A percentile compares a stretch with the other conserved stretches of the same genome.
phyloP scores from a whole-genome alignment of 2,797 vertebrate genomes.

The Neomorphus geoffroyi region DNA sequence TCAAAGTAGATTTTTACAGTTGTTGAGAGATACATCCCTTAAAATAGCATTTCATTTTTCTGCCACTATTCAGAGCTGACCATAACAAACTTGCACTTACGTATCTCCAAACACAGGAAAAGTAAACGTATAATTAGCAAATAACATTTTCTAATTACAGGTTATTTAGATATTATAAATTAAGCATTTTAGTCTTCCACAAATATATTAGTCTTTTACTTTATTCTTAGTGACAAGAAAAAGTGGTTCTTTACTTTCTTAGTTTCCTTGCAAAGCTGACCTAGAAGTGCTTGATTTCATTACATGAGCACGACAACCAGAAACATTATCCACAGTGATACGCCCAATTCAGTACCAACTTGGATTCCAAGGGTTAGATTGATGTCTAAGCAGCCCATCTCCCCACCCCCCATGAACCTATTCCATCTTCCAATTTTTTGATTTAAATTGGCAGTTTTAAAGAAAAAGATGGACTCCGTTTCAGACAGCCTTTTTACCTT shows the following conservation, averaged over 20 bases:
- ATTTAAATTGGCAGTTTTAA: not conserved
- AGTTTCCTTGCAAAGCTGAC: not conserved
- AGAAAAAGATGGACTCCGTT: not conserved
- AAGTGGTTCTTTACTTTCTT: not conserved
- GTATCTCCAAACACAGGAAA: not conserved
- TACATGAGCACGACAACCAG: not conserved
- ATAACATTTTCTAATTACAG: not conserved
- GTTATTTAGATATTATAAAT: not conserved
- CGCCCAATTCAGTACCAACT: accelerated
- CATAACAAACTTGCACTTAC: not conserved
- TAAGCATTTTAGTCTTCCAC: not conserved
- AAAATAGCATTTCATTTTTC: not conserved
- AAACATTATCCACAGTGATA: accelerated
- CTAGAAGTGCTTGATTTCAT: not conserved
- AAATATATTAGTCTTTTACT: not conserved
- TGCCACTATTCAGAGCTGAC: not conserved
- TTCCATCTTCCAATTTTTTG: not conserved
- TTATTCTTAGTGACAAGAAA: not conserved
- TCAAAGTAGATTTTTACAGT: not conserved
- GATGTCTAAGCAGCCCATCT: not conserved
- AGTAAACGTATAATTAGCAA: not conserved
- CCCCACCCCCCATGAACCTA: not conserved
- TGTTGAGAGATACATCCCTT: not conserved
- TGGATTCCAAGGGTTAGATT: not conserved
- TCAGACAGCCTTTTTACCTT: not conserved